Base-by-base conservation (phyloP, 2,888 invertebrate species). In the Parelbella ahira region DNA sequence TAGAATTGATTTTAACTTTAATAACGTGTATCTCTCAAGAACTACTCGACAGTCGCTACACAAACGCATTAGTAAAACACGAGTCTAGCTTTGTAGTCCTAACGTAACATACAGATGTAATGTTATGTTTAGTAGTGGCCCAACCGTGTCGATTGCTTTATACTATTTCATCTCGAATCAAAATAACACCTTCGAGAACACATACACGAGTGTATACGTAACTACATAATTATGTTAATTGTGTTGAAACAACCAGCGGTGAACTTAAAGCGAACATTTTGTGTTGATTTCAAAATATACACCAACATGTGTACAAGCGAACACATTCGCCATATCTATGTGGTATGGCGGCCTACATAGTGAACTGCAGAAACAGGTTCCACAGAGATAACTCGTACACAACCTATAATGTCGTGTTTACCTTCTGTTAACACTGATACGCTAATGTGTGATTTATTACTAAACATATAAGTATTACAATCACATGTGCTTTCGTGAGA, bases 311-410 rank as follows among this genome's bases (percentile, higher is more conserved):
- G 15, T 13, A 13, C 13, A 9, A 15, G 15, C 24, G 10, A 9
- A 21, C 21, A 7, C 28, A 21, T 28, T 27, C 20, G 37, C 8
- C 7, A 18, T 29, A 23, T 23, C 38, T 10, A 29, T 23, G 21
- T 36, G 27, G 24, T 9, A 32, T 24, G 9, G 36, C 37, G 34
- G 41, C 39, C 36, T 33, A 33, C 44, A 28, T 39, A 39, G 30
- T n/a, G n/a, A 34, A 32, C 37, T 20, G 13, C 48, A 37, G n/a
- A 39, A 49, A 49, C 48, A 44, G 46, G 48, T 49, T 46, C 44
- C 37, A 8, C 13, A 28, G 32, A 49, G 37, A 49, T 46, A 46
- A 44, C 44, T 37, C 44, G 43, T 27, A 38, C 33, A 15, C 20
- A 11, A 24, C 24, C 24, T 15, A n/a, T 36, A 12, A 15, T 15